Evolutionary conservation across 2,113 vertebrate species (phyloP), one percentile per base, ranked within the genome.

Genomic region (Pseudopipra pipra): DNA sequence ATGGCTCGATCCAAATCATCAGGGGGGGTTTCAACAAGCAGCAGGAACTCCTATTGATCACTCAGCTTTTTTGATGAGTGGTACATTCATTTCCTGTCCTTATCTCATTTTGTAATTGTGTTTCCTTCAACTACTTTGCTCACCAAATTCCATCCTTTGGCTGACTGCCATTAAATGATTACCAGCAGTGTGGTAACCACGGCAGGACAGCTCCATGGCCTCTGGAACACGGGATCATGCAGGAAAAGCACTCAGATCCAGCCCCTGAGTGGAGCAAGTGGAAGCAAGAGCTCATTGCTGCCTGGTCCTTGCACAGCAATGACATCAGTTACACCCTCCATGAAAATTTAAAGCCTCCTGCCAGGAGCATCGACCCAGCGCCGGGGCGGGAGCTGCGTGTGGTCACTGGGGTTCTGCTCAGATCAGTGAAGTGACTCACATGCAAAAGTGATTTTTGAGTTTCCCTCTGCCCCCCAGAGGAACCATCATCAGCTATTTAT

Each of bases 181-280:
- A 8, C 8, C 21, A 35, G 70, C 0, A 2, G 52, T 3, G 41
- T 0, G 1, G 51, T n/a, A 77, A 51, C 30, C 6, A 5, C 2
- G 27, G 58, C 0, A 73, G 90, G 37, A 14, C 58, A 81, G 73
- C 46, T 33, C 27, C 2, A 4, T 2, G 46, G 12, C 2, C 52
- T 43, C 77, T 73, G 65, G 52, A 88, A 58, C 7, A 4, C 0
- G 14, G 44, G 15, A 43, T 20, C 5, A 14, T 18, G 47, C 56
- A 62, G 63, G 61, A 6, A 27, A 9, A 88, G 58, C 3, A 33
- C 2, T 19, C 28, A 41, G 65, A 46, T 43, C 6, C 3, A 1
- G 58, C 9, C 43, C 65, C 37, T 0, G 2, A 71, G 74, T 47
- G 1, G 18, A 66, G 55, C 2, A 9, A 47, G 47, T 4, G 49